Evolutionary conservation across 2,797 vertebrate species (phyloP).

Genomic region (Apodemus agrarius): DNA sequence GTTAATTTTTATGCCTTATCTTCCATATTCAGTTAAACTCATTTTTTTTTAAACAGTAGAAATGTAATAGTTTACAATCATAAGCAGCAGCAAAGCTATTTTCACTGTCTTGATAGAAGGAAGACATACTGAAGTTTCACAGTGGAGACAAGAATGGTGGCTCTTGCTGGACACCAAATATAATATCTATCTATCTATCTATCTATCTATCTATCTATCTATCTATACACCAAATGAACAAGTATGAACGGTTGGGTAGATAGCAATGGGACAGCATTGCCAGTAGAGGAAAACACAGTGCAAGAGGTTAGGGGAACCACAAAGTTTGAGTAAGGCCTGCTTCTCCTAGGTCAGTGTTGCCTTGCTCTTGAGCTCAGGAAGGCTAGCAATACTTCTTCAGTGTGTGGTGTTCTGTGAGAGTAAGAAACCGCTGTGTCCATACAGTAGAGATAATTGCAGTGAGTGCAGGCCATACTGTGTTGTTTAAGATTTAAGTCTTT

Average conservation of each 20-base stretch:
- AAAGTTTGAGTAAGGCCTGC: neutral
- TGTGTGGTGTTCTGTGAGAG: conserved; percentile 65
- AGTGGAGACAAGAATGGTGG: neutral
- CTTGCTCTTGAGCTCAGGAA: neutral
- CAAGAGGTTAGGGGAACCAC: neutral
- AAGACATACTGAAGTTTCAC: neutral
- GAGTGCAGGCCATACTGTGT: conserved; percentile 7
- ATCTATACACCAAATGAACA: neutral
- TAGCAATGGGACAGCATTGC: neutral
- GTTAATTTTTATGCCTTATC: conserved; percentile 41
- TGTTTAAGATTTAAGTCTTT: conserved; percentile 78
- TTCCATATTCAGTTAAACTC: conserved; percentile 41
- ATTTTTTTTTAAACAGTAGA: conserved; percentile 10
- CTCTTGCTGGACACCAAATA: neutral
- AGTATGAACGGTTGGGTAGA: neutral
- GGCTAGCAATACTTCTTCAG: conserved; percentile 48
- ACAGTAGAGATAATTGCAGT: conserved; percentile 43
- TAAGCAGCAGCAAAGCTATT: conserved; percentile 23
- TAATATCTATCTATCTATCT: no score
- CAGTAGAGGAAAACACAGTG: neutral
- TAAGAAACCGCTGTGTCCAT: conserved; percentile 63
- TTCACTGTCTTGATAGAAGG: conserved; percentile 15
- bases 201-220: no score
- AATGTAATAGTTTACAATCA: conserved; percentile 48
- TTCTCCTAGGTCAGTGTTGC: conserved; percentile 62